phyloP scores from a whole-genome alignment of 1,140 invertebrate species.

The Lepidurus packardi region DNA sequence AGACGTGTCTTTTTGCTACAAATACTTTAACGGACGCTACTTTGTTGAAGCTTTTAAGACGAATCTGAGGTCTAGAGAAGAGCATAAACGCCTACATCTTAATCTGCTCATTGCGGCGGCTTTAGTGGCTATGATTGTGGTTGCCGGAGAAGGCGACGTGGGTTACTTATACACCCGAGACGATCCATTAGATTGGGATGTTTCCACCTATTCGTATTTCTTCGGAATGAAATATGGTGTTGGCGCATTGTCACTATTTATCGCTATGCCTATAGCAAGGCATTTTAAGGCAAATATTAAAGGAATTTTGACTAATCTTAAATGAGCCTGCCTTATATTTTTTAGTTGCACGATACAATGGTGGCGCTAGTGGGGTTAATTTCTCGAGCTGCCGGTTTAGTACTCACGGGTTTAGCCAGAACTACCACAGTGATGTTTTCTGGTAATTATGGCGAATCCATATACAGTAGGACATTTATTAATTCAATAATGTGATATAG shows the following conservation, averaged over 20 bases:
- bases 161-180: constrained; percentile 43
- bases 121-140: constrained; percentile 41
- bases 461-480: background rate
- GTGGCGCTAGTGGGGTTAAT: constrained; percentile 44
- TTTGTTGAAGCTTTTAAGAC: constrained; percentile 39
- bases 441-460: constrained; percentile 39
- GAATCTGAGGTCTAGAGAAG: constrained; percentile 41
- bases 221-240: constrained; percentile 45
- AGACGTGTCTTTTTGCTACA: constrained; percentile 38
- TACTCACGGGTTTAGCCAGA: constrained; percentile 43
- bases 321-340: constrained; percentile 11
- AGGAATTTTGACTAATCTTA: background rate
- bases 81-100: constrained; percentile 40
- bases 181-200: constrained; percentile 44
- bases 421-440: constrained; percentile 43
- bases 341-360: constrained; percentile 40
- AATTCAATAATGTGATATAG: constrained; percentile 40
- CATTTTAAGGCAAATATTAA: constrained; percentile 31
- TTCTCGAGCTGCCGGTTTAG: constrained; percentile 43
- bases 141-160: constrained; percentile 44
- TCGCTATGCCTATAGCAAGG: constrained; percentile 42
- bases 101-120: constrained; percentile 41
- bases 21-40: constrained; percentile 39
- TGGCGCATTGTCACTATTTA: constrained; percentile 43
- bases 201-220: constrained; percentile 45